These are phyloP conservation scores for Athripsodes cinereus DNA, from an alignment of 2,888 invertebrate genomes.

Conservation along the genomic window DNA sequence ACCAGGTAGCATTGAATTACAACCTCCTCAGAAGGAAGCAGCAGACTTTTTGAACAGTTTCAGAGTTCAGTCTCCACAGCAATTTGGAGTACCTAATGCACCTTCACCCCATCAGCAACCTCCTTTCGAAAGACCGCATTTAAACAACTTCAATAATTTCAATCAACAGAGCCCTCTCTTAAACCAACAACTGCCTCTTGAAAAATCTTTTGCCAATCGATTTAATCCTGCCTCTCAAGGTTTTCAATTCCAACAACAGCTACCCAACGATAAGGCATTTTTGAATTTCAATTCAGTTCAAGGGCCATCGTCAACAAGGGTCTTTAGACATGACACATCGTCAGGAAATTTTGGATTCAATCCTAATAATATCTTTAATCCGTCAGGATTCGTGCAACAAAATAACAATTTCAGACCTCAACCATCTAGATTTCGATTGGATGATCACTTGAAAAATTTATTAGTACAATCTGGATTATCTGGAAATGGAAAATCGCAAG, in stretches of 20 bases:
- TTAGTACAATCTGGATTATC: constrained; percentile 62
- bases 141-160: constrained; percentile 32
- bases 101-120: constrained; percentile 34
- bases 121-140: constrained; percentile 30
- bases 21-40: constrained; percentile 52
- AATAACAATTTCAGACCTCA: constrained; percentile 22
- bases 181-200: constrained; percentile 36
- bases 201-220: constrained; percentile 30
- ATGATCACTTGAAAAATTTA: constrained; percentile 58
- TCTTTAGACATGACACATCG: constrained; percentile 52
- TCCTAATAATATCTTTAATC: constrained; percentile 39
- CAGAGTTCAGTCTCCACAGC: constrained; percentile 45
- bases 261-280: constrained; percentile 31
- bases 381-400: constrained; percentile 30
- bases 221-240: constrained; percentile 36
- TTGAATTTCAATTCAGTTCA: constrained; percentile 33
- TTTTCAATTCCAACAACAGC: constrained; percentile 34
- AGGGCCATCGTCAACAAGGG: constrained; percentile 34
- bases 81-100: constrained; percentile 31
- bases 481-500: constrained; percentile 49
- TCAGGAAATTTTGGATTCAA: constrained; percentile 62
- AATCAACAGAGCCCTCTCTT: constrained; percentile 30
- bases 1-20: constrained; percentile 43
- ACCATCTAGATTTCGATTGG: constrained; percentile 29
- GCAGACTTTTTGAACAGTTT: constrained; percentile 49